Conservation (phyloP, 2,797 vertebrate genomes). For the Emys orbicularis region DNA sequence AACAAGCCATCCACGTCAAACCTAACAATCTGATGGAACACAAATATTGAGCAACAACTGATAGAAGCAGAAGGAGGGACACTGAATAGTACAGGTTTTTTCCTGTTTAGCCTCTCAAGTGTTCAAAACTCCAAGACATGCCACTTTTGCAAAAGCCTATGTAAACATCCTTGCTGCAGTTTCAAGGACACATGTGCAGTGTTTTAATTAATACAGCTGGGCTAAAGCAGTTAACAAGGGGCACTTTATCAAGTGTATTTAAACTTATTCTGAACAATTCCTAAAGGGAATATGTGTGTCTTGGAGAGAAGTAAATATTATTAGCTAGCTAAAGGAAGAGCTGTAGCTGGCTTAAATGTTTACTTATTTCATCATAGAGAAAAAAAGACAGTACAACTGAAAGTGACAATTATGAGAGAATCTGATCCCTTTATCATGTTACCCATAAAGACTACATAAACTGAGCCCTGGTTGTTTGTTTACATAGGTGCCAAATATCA, state of each 20-base stretch:
- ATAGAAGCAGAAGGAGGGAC: conserved; percentile 44
- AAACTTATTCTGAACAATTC: conserved; percentile 36
- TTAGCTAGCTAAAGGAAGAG: conserved; percentile 40
- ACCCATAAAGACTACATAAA: not conserved
- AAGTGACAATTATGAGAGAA: not conserved
- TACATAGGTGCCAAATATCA: not conserved
- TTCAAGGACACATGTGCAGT: conserved; percentile 21
- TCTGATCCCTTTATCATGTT: conserved; percentile 14
- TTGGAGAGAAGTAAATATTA: conserved; percentile 58
- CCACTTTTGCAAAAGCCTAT: not conserved
- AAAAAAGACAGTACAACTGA: not conserved
- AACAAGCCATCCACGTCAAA: conserved; percentile 94
- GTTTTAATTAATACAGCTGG: conserved; percentile 31
- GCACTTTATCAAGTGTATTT: conserved; percentile 41
- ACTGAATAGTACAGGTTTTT: not conserved
- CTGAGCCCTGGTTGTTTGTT: not conserved
- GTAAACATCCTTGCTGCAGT: conserved; percentile 53
- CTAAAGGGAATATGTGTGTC: conserved; percentile 42
- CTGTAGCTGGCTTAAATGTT: conserved; percentile 28
- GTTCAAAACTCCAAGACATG: conserved; percentile 3
- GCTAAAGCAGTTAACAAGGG: not conserved
- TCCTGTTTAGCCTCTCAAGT: not conserved
- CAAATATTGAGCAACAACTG: conserved; percentile 60
- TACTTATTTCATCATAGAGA: conserved; percentile 41
- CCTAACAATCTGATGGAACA: conserved; percentile 83